These are phyloP conservation scores for Psophia crepitans DNA, from an alignment of 2,113 vertebrate species.

Conservation along the genomic window DNA sequence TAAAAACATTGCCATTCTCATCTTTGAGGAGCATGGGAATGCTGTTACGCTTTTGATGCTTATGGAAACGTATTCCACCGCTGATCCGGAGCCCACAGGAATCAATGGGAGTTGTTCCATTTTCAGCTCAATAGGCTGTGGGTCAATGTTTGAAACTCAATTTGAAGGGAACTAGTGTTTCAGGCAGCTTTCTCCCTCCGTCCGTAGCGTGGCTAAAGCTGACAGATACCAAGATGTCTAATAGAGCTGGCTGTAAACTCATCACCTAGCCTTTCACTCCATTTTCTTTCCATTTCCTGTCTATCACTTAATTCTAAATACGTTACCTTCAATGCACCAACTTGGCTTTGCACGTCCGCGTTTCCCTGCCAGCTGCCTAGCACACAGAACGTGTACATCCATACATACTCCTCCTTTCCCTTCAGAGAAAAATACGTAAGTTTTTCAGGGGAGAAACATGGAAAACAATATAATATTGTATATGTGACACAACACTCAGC, in stretches of 20 bases:
- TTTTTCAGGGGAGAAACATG: not conserved
- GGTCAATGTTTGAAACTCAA: not conserved
- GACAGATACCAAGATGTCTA: not conserved
- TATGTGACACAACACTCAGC: rapidly evolving
- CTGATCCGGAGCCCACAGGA: not conserved
- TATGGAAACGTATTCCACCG: not conserved
- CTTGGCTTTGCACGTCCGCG: not conserved
- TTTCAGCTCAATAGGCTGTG: not conserved
- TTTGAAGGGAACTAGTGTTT: not conserved
- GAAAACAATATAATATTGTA: rapidly evolving
- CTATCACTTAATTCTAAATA: not conserved
- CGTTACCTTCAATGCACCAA: not conserved
- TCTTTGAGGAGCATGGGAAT: not conserved
- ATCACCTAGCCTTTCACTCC: not conserved
- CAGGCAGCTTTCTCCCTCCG: not conserved
- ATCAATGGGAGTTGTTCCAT: not conserved
- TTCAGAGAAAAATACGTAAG: not conserved
- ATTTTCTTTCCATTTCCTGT: not conserved
- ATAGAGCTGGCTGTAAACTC: not conserved
- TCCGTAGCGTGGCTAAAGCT: not conserved
- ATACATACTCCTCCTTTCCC: not conserved
- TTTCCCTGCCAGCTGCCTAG: not conserved
- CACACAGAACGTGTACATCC: not conserved
- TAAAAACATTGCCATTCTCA: not conserved
- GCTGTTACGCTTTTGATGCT: not conserved